phyloP scores from a whole-genome alignment of 2,113 vertebrate genomes.

The Zosterops borbonicus region DNA sequence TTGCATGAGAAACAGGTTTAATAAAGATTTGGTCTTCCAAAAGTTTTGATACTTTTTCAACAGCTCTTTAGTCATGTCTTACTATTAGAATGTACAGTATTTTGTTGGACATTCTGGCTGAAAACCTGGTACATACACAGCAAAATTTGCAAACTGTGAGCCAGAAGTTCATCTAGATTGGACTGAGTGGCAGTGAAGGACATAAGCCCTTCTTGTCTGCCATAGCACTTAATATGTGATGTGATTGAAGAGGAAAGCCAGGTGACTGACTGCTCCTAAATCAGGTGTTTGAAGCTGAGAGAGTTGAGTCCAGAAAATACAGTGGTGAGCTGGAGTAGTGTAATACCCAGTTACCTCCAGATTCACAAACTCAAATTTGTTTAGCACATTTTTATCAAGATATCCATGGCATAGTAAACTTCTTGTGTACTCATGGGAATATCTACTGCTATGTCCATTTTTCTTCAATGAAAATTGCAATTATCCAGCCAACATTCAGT shows the following conservation, averaged over 20 bases:
- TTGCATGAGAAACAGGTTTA: neutral
- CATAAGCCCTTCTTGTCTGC: neutral
- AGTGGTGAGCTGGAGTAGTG: neutral
- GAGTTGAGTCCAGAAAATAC: neutral
- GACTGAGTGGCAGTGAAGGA: neutral
- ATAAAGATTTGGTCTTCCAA: neutral
- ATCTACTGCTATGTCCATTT: neutral
- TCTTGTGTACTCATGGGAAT: neutral
- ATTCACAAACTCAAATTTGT: neutral
- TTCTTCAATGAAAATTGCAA: neutral
- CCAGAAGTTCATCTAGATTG: neutral
- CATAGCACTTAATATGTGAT: neutral
- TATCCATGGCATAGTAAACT: neutral
- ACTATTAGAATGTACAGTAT: neutral
- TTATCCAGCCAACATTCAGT: neutral
- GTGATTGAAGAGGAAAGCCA: neutral
- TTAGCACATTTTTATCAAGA: neutral
- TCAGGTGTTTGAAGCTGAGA: neutral
- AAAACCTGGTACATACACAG: neutral
- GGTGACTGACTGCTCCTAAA: neutral
- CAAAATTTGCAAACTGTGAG: neutral
- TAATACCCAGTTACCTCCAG: neutral
- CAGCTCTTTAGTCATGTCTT: neutral
- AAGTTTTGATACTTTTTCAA: neutral
- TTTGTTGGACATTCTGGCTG: neutral